Conservation (phyloP, 1,140 invertebrate genomes). For the Mycetomoellerius zeteki region DNA sequence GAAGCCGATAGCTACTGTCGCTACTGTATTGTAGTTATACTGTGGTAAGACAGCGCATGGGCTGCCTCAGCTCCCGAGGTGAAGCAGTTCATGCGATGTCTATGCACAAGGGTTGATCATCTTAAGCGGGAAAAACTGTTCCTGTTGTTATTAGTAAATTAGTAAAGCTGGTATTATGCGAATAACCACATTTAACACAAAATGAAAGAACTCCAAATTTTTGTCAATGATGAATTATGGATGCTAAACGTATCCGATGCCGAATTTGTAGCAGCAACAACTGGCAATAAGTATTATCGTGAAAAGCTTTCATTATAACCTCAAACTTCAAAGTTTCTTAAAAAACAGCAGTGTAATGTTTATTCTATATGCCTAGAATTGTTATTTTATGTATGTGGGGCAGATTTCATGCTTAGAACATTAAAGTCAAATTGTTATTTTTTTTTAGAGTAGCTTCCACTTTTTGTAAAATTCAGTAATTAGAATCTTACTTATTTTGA, state of each 20-base stretch:
- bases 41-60: too few relatives aligned
- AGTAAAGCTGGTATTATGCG: too few relatives aligned
- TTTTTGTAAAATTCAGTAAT: slow-evolving; percentile 6
- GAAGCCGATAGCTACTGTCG: too few relatives aligned
- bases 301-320: background rate
- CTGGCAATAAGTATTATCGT: slow-evolving; percentile 14
- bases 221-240: background rate
- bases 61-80: too few relatives aligned
- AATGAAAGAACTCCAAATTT: background rate
- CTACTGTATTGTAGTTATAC: too few relatives aligned
- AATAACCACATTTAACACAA: too few relatives aligned
- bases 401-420: slow-evolving; percentile 7
- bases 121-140: too few relatives aligned
- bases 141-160: too few relatives aligned
- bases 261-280: background rate
- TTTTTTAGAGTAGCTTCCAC: background rate
- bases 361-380: background rate
- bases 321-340: slow-evolving; percentile 12
- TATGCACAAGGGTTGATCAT: too few relatives aligned
- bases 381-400: background rate
- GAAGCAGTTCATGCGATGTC: too few relatives aligned
- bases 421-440: background rate
- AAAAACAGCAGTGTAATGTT: slow-evolving; percentile 7
- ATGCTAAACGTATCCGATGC: background rate
- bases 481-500: background rate